Base-by-base conservation (phyloP, 2,113 vertebrate genomes). In the Saguinus midas region DNA sequence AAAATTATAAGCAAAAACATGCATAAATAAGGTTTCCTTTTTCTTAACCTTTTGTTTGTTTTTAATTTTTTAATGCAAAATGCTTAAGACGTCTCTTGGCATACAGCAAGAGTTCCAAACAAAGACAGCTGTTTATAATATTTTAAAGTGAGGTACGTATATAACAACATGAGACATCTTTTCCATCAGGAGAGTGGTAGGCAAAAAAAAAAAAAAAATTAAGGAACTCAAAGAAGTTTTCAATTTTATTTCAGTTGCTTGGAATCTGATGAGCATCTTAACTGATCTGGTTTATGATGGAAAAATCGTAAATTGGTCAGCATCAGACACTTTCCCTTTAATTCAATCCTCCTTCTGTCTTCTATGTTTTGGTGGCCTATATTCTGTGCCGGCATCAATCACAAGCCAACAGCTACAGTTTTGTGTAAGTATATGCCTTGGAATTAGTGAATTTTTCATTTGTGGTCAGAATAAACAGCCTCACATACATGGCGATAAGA, bases 351-450 rank as follows among this genome's bases (percentile, higher is more conserved):
- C 43, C 17, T 35, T 73, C 37, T 43, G 17, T 20, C 6, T 4
- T 85, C 37, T 23, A 27, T 23, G 10, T 32, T 64, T 79, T 70
- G 48, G 14, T 50, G 64, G 52, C n/a, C 27, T 95, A 11, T 48
- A 73, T 75, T 86, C 17, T 90, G 40, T 35, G 66, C 40, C 92
- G 45, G 25, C 32, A 87, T n/a, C 14, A 58, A 35, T 37, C 43
- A 79, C 27, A 92, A 76, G 1, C 43, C 29, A 81, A 78, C 10
- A 64, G 13, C 23, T 80, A 32, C 9, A 50, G 50, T 94, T 95
- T 97, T 57, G 61, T 96, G 93, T 73, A 91, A 84, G 57, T 48
- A 58, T 90, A 95, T 92, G 80, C 97, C 91, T 76, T 94, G 58
- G 48, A 88, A 92, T 78, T 72, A 96, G 20, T 37, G 55, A 75